Base-by-base conservation (phyloP, 1,140 invertebrate species). In the Ips nitidus region DNA sequence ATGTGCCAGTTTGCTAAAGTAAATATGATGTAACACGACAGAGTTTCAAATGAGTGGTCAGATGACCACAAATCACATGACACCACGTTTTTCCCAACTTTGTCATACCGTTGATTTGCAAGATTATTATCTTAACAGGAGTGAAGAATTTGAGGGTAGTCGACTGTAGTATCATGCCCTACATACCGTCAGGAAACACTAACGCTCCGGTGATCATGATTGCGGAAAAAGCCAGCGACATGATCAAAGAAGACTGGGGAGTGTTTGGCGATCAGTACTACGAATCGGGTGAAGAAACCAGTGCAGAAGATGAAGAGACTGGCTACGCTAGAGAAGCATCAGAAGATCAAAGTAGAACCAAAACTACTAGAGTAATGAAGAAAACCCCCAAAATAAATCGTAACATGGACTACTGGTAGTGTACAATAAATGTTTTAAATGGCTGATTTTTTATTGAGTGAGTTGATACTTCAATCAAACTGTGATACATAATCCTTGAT, bases 151-250 rank as follows among this genome's bases (percentile, higher is more conserved):
- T 94, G 6, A 83, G 92, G 71, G 90, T 94, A 0, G 85, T 89
- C 1, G 92, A 94, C 81, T 91, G 90, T 37, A 92, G 90, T 68
- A 86, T 94, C 4, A 93, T 94, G 89, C 92, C 92, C 0, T 82
- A 80, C 2, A 87, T 93, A 53, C 83, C 89, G 0, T 85, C 85
- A 5, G 91, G 87, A 2, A 92, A 93, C 71, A 92, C 90, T 0
- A 92, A 92, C 77, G 91, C 90, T 1, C 85, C 91, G 0, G 86
- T 86, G 0, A 89, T 92, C 47, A 92, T 91, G 86, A 90, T 94
- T 52, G 91, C 84, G 0, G 91, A 93, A 76, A 93, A 92, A 76
- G 91, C 84, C 0, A 84, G 87, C 2, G 90, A 93, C 72, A 84
- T 91, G 78, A 87, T 92, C 53, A 90, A 86, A 78, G 82, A 85